Conservation (phyloP, 2,888 invertebrate species). For the Pseudococcus longispinus region DNA sequence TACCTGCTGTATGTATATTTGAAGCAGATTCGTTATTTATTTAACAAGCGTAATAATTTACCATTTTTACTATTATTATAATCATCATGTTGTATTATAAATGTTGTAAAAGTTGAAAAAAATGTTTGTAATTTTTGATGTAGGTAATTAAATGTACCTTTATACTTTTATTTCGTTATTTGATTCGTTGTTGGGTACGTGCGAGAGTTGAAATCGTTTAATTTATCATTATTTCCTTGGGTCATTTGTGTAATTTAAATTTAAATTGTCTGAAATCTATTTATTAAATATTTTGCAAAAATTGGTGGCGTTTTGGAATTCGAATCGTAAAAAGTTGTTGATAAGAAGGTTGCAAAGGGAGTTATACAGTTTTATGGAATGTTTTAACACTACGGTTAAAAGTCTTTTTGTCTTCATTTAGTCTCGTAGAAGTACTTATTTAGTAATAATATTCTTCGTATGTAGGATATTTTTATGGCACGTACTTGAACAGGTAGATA, state of each 20-base stretch:
- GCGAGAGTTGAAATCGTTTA: background rate
- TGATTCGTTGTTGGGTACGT: background rate
- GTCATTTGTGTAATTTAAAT: background rate
- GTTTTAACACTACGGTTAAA: too few species aligned
- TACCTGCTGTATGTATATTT: background rate
- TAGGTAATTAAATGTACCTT: constrained; percentile 38
- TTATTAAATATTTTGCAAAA: too few species aligned
- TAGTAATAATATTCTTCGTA: too few species aligned
- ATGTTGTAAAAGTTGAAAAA: constrained; percentile 35
- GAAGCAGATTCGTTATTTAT: constrained; percentile 29
- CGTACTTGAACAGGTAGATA: too few species aligned
- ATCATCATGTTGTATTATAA: constrained; percentile 32
- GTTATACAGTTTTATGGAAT: too few species aligned
- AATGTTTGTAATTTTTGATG: constrained; percentile 35
- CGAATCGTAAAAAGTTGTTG: too few species aligned
- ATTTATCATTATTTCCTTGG: background rate
- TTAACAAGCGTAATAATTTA: constrained; percentile 31
- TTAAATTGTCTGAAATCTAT: too few species aligned
- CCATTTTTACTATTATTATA: constrained; percentile 30
- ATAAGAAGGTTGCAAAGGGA: too few species aligned
- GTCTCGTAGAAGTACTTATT: too few species aligned
- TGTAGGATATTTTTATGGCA: too few species aligned
- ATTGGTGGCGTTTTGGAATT: too few species aligned
- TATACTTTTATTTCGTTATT: constrained; percentile 37
- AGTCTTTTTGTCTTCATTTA: too few species aligned